phyloP scores from a whole-genome alignment of 2,113 vertebrate genomes.

The Fregata magnificens region DNA sequence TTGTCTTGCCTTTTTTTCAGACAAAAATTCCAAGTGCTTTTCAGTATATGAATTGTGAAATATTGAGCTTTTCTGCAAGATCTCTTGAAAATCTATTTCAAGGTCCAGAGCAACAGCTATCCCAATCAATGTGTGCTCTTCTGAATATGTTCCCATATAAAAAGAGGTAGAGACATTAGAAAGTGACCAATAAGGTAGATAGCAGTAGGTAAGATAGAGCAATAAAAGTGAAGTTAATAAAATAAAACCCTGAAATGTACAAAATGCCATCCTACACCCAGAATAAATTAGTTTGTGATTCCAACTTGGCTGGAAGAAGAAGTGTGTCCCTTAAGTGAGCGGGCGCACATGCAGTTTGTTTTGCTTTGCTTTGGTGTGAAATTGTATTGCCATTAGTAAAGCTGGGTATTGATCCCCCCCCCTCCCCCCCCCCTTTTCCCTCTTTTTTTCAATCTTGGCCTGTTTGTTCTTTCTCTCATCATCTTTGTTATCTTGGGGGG shows the following conservation, averaged over 20 bases:
- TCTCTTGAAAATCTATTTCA: constrained; percentile 46
- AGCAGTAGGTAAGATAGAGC: not conserved
- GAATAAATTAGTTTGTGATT: not conserved
- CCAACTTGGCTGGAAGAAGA: not conserved
- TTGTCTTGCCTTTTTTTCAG: not conserved
- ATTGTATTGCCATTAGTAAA: not conserved
- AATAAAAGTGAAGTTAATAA: not conserved
- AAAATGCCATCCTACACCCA: not conserved
- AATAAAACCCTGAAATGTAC: not conserved
- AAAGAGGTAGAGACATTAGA: not conserved
- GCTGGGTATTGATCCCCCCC: not conserved
- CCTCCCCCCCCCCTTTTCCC: accelerated
- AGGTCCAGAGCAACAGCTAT: not conserved
- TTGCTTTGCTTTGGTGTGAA: not conserved
- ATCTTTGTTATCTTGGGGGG: not conserved
- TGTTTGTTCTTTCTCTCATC: not conserved
- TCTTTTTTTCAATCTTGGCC: not conserved
- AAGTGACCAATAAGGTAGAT: not conserved
- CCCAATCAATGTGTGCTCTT: not conserved
- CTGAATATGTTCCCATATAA: not conserved
- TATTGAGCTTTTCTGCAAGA: constrained; percentile 29
- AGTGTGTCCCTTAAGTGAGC: not conserved
- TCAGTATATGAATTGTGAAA: not conserved
- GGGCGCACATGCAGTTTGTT: not conserved
- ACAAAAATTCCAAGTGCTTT: not conserved